Conservation (phyloP, 2,113 vertebrate species). For the Micronycteris hirsuta region DNA sequence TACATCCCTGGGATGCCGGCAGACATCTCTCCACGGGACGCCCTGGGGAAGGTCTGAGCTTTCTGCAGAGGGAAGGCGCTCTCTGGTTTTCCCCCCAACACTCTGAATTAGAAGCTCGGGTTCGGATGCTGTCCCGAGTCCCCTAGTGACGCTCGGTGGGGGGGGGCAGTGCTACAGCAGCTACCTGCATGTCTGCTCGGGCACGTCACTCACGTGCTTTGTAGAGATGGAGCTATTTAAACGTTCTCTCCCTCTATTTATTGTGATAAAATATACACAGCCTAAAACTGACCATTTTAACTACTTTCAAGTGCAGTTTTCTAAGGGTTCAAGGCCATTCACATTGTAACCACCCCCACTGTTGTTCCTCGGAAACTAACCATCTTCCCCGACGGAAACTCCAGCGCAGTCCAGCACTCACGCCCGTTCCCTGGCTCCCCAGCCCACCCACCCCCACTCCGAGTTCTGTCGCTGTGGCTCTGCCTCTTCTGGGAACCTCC, state of each 20-base stretch:
- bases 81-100: background rate
- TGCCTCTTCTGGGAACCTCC: background rate
- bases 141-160: background rate
- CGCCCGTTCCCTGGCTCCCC: too few relatives aligned
- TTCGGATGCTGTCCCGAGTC: background rate
- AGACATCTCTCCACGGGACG: background rate
- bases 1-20: background rate
- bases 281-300: background rate
- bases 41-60: background rate
- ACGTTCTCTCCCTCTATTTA: rapidly evolving
- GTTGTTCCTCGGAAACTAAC: background rate
- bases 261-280: background rate
- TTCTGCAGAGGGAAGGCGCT: background rate
- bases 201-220: background rate
- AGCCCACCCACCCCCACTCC: too few relatives aligned
- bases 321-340: background rate
- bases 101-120: rapidly evolving
- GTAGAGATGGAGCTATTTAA: background rate
- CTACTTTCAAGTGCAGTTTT: background rate
- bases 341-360: background rate
- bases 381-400: background rate
- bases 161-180: background rate
- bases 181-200: rapidly evolving
- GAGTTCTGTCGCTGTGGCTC: background rate
- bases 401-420: rapidly evolving